Conservation (phyloP, 2,797 vertebrate species). For the Scolopax bukidnonensis region DNA sequence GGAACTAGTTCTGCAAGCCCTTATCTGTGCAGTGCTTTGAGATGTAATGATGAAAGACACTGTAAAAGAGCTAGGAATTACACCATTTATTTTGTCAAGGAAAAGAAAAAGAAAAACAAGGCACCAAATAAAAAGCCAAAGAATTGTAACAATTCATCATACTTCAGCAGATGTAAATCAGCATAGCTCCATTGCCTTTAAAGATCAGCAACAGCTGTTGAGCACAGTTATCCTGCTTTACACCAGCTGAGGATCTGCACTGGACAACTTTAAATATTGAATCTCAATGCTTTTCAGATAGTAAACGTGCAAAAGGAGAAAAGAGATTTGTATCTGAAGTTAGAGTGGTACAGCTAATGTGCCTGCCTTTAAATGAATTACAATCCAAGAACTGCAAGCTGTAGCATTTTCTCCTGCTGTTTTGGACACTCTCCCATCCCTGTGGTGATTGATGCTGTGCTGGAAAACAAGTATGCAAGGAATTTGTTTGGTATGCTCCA, state of each 20-base stretch:
- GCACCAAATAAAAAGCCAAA: neutral
- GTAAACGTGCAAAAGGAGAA: conserved; percentile 43
- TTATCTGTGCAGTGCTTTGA: neutral
- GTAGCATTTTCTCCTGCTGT: conserved; percentile 70
- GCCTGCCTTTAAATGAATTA: conserved; percentile 71
- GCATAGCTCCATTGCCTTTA: conserved; percentile 16
- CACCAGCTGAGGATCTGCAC: conserved; percentile 36
- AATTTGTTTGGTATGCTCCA: conserved; percentile 71
- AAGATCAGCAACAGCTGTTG: conserved; percentile 54
- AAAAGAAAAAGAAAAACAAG: conserved; percentile 39
- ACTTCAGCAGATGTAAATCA: conserved; percentile 41
- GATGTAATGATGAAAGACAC: neutral
- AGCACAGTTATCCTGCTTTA: neutral
- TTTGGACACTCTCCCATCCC: conserved; percentile 72
- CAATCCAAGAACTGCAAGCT: conserved; percentile 65
- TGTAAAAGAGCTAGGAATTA: neutral
- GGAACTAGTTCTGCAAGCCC: neutral
- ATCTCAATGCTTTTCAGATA: conserved; percentile 53
- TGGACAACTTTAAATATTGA: conserved; percentile 44
- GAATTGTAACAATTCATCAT: conserved; percentile 16
- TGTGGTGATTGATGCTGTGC: conserved; percentile 74
- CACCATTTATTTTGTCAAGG: conserved; percentile 41
- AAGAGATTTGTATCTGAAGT: conserved; percentile 63
- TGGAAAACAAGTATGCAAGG: conserved; percentile 73
- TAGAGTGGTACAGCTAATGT: conserved; percentile 41